Percentiles rank a stretch among this genome's conserved stretches.
phyloP scores from a whole-genome alignment of 1,140 invertebrate species.

The Scaptomyza graminum region DNA sequence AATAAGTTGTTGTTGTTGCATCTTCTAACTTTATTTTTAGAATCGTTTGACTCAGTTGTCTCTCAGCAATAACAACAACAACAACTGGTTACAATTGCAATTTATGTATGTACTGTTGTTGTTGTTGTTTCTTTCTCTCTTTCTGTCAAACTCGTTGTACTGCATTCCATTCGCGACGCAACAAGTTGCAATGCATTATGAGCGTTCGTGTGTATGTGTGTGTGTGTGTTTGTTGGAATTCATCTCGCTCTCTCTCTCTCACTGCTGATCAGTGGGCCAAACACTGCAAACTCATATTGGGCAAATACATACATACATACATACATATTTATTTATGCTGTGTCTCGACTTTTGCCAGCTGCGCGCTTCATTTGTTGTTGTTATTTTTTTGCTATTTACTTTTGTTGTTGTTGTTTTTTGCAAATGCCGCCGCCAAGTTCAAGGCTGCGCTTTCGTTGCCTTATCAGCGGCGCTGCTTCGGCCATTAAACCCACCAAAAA shows the following conservation, averaged over 20 bases:
- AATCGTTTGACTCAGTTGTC: conserved; percentile 34
- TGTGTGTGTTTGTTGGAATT: conserved; percentile 23
- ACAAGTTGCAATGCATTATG: conserved; percentile 59
- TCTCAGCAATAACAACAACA: conserved; percentile 38
- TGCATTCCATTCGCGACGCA: conserved; percentile 63
- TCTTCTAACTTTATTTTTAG: conserved; percentile 69
- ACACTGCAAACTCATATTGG: conserved; percentile 38
- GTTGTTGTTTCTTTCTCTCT: conserved; percentile 18
- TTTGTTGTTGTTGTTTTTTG: conserved; percentile 35
- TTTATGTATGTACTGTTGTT: conserved; percentile 37
- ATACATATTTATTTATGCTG: conserved; percentile 47
- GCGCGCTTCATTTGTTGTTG: conserved; percentile 24
- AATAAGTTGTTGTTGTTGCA: conserved; percentile 26
- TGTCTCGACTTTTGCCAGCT: conserved; percentile 50
- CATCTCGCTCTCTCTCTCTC: conserved; percentile 9
- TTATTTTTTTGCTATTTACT: conserved; percentile 53
- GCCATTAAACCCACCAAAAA: conserved; percentile 59
- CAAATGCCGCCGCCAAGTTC: conserved; percentile 56
- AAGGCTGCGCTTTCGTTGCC: conserved; percentile 64
- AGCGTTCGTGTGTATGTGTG: background rate
- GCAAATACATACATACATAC: conserved; percentile 36
- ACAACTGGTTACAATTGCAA: conserved; percentile 46
- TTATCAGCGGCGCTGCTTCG: conserved; percentile 59
- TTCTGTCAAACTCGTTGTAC: conserved; percentile 64
- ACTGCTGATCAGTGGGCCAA: conserved; percentile 42